Evolutionary conservation across 2,113 vertebrate species (phyloP).

Genomic region (Osmerus mordax): DNA sequence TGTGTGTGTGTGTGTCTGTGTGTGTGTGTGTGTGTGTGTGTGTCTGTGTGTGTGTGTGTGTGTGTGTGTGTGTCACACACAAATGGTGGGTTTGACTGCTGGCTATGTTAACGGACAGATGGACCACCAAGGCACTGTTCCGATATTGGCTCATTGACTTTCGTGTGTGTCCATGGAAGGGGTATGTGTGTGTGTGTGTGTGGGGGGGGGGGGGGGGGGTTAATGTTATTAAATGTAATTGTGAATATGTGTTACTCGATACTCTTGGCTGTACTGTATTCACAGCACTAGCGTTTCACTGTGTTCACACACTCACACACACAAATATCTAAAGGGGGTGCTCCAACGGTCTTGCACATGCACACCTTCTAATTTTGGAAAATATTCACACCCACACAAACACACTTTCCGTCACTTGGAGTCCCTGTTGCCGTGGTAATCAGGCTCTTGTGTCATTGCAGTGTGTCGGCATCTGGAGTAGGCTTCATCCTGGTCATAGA

Average conservation of each 20-base stretch:
- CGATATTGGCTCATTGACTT: constrained; percentile 32
- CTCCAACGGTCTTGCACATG: no score
- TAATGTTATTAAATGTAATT: not conserved
- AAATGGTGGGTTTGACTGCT: constrained; percentile 21
- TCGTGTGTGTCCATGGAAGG: constrained; percentile 1
- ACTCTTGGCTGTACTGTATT: constrained; percentile 11
- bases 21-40: constrained; percentile 13
- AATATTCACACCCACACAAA: not conserved
- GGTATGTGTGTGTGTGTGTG: not conserved
- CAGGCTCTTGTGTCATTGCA: constrained; percentile 53
- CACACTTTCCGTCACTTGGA: not conserved
- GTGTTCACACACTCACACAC: constrained; percentile 34
- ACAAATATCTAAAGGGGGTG: not conserved
- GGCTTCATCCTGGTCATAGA: constrained; percentile 98
- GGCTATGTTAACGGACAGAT: constrained; percentile 31
- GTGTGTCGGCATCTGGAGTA: constrained; percentile 84
- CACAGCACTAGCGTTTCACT: constrained; percentile 50
- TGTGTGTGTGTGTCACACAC: not conserved
- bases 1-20: constrained; percentile 11
- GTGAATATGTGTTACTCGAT: constrained; percentile 14
- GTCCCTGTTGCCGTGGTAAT: constrained; percentile 9
- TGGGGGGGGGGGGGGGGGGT: not conserved
- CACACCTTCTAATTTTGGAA: not conserved
- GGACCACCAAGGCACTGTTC: constrained; percentile 33
- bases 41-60: constrained; percentile 6